These are phyloP conservation scores for Capromys pilorides DNA, from an alignment of 2,797 vertebrate species.

Conservation along the genomic window DNA sequence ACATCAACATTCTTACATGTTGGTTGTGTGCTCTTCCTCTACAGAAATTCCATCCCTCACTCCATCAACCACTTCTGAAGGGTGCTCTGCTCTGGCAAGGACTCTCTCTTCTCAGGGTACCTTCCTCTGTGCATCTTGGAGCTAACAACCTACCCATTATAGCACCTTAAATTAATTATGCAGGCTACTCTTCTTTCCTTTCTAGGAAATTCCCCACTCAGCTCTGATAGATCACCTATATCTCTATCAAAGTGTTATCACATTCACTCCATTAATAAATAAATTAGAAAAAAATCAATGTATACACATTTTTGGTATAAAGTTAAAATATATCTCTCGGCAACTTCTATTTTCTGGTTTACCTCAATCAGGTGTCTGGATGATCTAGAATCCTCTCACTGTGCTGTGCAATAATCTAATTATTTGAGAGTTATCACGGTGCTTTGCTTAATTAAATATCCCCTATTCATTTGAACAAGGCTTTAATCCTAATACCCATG, in stretches of 20 bases:
- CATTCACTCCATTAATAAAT: background rate
- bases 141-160: background rate
- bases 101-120: background rate
- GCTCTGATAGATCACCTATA: background rate
- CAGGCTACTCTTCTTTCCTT: background rate
- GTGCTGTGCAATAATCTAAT: background rate
- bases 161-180: slow-evolving; percentile 6
- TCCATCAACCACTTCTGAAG: background rate
- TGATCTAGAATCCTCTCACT: background rate
- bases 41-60: background rate
- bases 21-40: background rate
- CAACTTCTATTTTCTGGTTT: slow-evolving; percentile 8
- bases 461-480: background rate
- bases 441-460: slow-evolving; percentile 46
- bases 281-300: background rate
- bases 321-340: background rate
- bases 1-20: background rate
- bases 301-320: background rate
- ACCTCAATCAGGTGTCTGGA: background rate
- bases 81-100: background rate
- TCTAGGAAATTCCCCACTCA: background rate
- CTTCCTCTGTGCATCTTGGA: background rate
- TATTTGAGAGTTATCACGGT: background rate
- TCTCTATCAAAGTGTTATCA: background rate
- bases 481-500: background rate